These are phyloP conservation scores for Leptogaster cylindrica DNA, from an alignment of 2,888 invertebrate species.

Conservation along the genomic window DNA sequence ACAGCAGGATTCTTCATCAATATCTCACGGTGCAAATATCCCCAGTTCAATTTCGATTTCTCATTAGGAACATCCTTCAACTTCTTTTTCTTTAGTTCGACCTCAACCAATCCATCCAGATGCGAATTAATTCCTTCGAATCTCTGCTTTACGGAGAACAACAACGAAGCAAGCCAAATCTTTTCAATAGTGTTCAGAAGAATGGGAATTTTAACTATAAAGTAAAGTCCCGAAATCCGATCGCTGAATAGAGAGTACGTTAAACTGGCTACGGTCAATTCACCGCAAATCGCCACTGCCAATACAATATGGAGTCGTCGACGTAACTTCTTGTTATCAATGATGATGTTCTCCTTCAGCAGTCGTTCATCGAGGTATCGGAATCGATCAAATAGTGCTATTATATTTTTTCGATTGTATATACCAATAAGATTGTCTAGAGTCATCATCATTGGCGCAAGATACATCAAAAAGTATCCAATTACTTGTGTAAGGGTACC, in stretches of 20 bases:
- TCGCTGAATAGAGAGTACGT: not conserved
- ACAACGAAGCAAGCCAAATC: constrained; percentile 59
- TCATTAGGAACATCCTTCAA: constrained; percentile 30
- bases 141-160: constrained; percentile 57
- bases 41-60: constrained; percentile 38
- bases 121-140: constrained; percentile 55
- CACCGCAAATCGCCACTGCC: constrained; percentile 52
- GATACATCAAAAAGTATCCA: constrained; percentile 60
- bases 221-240: constrained; percentile 48
- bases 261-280: constrained; percentile 51
- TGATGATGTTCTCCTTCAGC: constrained; percentile 53
- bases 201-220: constrained; percentile 57
- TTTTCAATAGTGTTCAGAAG: constrained; percentile 59
- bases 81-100: constrained; percentile 52
- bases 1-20: constrained; percentile 40
- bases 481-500: constrained; percentile 60
- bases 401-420: constrained; percentile 56
- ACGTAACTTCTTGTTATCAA: constrained; percentile 53
- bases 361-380: constrained; percentile 57
- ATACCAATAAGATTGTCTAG: constrained; percentile 58
- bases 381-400: constrained; percentile 57
- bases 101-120: constrained; percentile 49
- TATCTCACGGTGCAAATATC: constrained; percentile 49
- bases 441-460: constrained; percentile 60
- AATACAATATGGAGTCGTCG: constrained; percentile 55